Evolutionary conservation across 37 sponge, comb jelly and placozoan species (phyloP).

Genomic region (Ephydatia muelleri): DNA sequence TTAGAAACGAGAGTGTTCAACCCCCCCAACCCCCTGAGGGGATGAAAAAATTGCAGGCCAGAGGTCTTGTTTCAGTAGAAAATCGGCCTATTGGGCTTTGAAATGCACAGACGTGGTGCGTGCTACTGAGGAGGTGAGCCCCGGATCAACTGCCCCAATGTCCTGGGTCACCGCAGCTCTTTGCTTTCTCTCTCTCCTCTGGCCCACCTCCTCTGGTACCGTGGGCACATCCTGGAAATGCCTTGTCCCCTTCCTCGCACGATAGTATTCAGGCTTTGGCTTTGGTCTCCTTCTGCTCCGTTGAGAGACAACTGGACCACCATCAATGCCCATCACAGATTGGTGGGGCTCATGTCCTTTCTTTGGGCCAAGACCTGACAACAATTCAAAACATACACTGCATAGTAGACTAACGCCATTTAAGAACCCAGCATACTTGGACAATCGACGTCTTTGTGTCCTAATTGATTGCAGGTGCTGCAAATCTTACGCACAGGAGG

Average conservation of each 20-base stretch:
- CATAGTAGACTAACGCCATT: neutral
- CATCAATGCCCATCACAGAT: neutral
- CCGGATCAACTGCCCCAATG: neutral
- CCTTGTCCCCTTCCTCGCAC: neutral
- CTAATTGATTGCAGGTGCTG: constrained; percentile 19
- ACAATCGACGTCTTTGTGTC: constrained; percentile 36
- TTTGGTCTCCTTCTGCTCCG: neutral
- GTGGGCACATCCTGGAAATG: neutral
- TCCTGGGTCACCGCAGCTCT: neutral
- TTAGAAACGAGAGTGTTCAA: too few relatives aligned
- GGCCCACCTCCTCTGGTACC: neutral
- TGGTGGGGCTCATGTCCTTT: neutral
- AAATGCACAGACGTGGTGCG: neutral
- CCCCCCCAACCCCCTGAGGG: too few relatives aligned
- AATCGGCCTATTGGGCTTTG: neutral
- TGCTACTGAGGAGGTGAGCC: neutral
- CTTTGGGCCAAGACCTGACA: neutral
- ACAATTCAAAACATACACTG: neutral
- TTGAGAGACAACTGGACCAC: neutral
- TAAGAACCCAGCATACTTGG: constrained; percentile 7
- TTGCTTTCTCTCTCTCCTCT: neutral
- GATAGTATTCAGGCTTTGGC: neutral
- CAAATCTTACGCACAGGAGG: constrained; percentile 48
- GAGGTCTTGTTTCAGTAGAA: neutral
- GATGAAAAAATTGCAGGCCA: neutral